A percentile compares a stretch with the other conserved stretches of the same genome.
Conservation (phyloP, 2,888 invertebrate species). For the Entomobrya multifasciata region DNA sequence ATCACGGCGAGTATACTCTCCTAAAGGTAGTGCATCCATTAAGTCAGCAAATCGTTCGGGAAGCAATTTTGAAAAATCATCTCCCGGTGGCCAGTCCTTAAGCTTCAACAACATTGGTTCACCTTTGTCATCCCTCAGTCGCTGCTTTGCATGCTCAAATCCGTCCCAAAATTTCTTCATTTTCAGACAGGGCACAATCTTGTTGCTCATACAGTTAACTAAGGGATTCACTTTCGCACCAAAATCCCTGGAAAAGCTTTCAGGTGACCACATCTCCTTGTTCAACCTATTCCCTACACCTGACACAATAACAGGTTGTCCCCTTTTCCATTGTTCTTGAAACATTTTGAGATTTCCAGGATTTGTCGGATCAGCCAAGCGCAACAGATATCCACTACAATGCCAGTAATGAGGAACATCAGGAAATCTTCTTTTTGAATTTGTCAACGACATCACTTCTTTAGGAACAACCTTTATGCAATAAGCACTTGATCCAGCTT, state of each 20-base stretch:
- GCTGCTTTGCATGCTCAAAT: constrained; percentile 91
- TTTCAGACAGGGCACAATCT: constrained; percentile 93
- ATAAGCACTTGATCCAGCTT: constrained; percentile 36
- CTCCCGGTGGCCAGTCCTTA: constrained; percentile 98
- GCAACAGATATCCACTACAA: constrained; percentile 93
- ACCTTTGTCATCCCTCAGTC: constrained; percentile 90
- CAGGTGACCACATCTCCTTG: constrained; percentile 93
- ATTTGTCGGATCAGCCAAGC: constrained; percentile 90
- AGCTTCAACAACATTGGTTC: constrained; percentile 94
- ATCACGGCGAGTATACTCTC: constrained; percentile 94
- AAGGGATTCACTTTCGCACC: constrained; percentile 95
- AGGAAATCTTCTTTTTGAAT: constrained; percentile 87
- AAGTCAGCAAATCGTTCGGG: constrained; percentile 91
- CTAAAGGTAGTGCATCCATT: constrained; percentile 92
- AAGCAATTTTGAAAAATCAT: constrained; percentile 93
- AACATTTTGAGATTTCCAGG: constrained; percentile 86
- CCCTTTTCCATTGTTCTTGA: constrained; percentile 95
- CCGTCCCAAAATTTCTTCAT: constrained; percentile 98
- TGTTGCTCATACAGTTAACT: constrained; percentile 95
- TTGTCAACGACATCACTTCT: constrained; percentile 81
- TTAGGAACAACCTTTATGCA: constrained; percentile 37
- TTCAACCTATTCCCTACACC: constrained; percentile 90
- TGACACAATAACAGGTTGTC: constrained; percentile 93
- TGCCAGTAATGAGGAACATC: constrained; percentile 96
- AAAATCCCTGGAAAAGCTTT: constrained; percentile 94